These are phyloP conservation scores for Ypsolopha scabrella DNA, from an alignment of 2,888 invertebrate species.

Conservation along the genomic window DNA sequence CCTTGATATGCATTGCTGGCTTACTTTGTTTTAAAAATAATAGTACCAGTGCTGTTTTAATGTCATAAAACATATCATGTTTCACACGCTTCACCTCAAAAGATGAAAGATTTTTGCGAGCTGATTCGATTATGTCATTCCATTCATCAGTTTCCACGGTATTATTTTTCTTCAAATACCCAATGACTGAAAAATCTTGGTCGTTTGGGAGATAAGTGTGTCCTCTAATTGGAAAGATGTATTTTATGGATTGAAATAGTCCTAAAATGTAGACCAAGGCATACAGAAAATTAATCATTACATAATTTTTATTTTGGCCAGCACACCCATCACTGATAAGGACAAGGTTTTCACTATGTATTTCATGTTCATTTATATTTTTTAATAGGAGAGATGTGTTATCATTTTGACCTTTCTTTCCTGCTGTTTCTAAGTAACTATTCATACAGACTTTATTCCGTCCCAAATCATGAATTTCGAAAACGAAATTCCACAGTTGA, in stretches of 20 bases:
- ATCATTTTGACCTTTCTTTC: constrained; percentile 10
- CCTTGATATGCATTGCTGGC: constrained; percentile 2
- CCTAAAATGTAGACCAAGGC: too few species aligned
- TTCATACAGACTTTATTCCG: constrained; percentile 7
- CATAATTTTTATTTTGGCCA: too few species aligned
- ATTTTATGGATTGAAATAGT: too few species aligned
- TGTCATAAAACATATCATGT: not conserved
- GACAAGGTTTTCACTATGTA: constrained; percentile 6
- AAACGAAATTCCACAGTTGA: constrained; percentile 10
- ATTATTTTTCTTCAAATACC: constrained; percentile 6
- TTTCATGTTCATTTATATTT: constrained; percentile 3
- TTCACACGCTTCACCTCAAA: constrained; percentile 5
- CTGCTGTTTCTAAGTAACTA: constrained; percentile 7
- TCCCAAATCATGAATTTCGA: constrained; percentile 7
- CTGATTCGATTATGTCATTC: constrained; percentile 5
- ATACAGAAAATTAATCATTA: too few species aligned
- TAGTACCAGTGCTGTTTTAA: too few species aligned
- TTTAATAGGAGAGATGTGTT: constrained; percentile 8
- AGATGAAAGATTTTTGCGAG: constrained; percentile 3
- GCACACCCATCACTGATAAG: constrained; percentile 9
- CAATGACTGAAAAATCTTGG: constrained; percentile 9
- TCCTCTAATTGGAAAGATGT: constrained; percentile 8
- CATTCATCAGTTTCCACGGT: too few species aligned
- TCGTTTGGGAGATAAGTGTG: constrained; percentile 10
- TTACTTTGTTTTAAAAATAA: constrained; percentile 1